A percentile compares a stretch with the other conserved stretches of the same genome.
Conservation (phyloP, 2,113 vertebrate genomes). For the Okapia johnstoni region DNA sequence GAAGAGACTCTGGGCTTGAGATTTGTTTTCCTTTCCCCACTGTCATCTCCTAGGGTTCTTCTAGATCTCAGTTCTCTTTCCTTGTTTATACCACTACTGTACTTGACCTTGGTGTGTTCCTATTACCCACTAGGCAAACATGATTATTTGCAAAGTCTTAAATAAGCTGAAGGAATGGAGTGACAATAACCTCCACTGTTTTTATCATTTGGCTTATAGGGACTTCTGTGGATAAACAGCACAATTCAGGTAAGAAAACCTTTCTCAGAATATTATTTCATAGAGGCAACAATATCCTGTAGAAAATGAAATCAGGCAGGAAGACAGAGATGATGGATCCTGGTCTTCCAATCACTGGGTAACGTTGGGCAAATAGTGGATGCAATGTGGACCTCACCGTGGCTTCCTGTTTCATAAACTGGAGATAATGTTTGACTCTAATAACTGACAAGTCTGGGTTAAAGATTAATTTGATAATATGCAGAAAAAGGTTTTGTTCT, state of each 20-base stretch:
- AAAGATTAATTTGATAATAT: background rate
- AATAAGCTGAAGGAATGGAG: background rate
- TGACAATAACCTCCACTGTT: background rate
- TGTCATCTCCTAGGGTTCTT: background rate
- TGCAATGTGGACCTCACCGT: background rate
- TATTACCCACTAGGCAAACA: background rate
- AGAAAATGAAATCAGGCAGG: conserved; percentile 11
- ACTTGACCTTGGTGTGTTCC: background rate
- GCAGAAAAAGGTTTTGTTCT: background rate
- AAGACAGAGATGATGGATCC: background rate
- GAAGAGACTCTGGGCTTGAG: background rate
- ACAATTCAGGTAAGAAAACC: conserved; percentile 2
- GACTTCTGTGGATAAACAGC: background rate
- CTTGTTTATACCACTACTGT: background rate
- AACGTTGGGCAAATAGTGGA: background rate
- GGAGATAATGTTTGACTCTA: background rate
- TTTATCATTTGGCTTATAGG: conserved; percentile 18
- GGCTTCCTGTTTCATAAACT: background rate
- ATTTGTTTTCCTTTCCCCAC: too few relatives aligned
- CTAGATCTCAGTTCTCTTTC: background rate
- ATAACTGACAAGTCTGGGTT: background rate
- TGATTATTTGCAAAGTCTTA: background rate
- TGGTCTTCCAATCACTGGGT: background rate
- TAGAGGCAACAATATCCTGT: background rate
- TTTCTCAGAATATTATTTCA: conserved; percentile 29